A percentile compares a stretch with the other conserved stretches of the same genome.
These are phyloP conservation scores for Parotocinclus haroldoi DNA, from an alignment of 2,797 vertebrate genomes.

Conservation along the genomic window DNA sequence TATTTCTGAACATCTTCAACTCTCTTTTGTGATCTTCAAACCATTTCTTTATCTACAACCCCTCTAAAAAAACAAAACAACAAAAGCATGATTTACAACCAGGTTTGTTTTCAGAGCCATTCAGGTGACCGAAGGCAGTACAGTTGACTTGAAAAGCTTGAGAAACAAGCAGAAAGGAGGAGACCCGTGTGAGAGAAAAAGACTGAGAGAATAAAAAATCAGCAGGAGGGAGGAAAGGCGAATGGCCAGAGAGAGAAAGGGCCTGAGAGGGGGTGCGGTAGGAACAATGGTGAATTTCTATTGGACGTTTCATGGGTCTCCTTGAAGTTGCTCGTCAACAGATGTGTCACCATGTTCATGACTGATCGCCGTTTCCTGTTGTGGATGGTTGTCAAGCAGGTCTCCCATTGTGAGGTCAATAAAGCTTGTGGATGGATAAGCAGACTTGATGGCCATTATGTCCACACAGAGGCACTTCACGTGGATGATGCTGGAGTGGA, in stretches of 20 bases:
- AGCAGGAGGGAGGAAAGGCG: constrained; percentile 56
- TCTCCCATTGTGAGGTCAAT: constrained; percentile 75
- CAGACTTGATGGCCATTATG: constrained; percentile 28
- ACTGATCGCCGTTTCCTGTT: constrained; percentile 88
- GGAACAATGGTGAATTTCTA: constrained; percentile 69
- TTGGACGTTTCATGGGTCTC: constrained; percentile 72
- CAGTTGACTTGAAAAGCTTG: constrained; percentile 24
- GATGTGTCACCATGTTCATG: constrained; percentile 83
- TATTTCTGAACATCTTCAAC: neutral
- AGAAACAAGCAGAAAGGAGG: constrained; percentile 35
- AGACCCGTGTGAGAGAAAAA: constrained; percentile 46
- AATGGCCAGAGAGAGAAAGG: constrained; percentile 70
- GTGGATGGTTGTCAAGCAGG: constrained; percentile 78
- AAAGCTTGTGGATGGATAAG: constrained; percentile 34
- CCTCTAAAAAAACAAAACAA: neutral
- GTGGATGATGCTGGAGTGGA: constrained; percentile 15
- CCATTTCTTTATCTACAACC: constrained; percentile 8
- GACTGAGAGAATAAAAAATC: constrained; percentile 52
- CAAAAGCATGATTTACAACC: constrained; percentile 7
- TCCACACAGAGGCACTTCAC: constrained; percentile 23
- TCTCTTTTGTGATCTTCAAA: neutral
- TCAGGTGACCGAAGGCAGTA: constrained; percentile 15
- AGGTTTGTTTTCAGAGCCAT: constrained; percentile 8
- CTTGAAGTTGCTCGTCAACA: constrained; percentile 86
- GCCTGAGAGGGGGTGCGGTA: constrained; percentile 66